Conservation (phyloP, 2,888 invertebrate genomes). For the Emmelina monodactyla region DNA sequence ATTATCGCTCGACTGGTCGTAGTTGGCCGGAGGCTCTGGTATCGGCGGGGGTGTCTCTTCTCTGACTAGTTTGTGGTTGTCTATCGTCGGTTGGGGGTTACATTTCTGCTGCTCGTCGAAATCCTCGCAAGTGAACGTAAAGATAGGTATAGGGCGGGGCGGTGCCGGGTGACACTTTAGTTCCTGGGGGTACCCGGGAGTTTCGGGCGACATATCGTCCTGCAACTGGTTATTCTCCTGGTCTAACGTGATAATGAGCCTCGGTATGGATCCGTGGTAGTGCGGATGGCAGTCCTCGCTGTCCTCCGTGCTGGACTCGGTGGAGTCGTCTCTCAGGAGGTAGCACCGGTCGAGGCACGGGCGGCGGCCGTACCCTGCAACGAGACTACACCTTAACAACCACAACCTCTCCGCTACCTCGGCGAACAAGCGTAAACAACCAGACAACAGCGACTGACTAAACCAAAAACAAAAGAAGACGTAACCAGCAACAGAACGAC, state of each 20-base stretch:
- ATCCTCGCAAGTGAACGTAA: slow-evolving; percentile 55
- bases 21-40: slow-evolving; percentile 30
- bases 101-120: slow-evolving; percentile 34
- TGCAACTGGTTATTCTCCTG: slow-evolving; percentile 43
- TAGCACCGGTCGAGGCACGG: slow-evolving; percentile 35
- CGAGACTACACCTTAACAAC: slow-evolving; percentile 12
- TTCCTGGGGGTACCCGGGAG: slow-evolving; percentile 45
- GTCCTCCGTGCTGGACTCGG: slow-evolving; percentile 51
- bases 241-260: slow-evolving; percentile 49
- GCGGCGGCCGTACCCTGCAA: slow-evolving; percentile 48
- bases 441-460: slow-evolving; percentile 5
- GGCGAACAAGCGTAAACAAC: slow-evolving; percentile 5
- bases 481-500: slow-evolving; percentile 9
- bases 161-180: slow-evolving; percentile 22
- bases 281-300: slow-evolving; percentile 41
- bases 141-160: slow-evolving; percentile 41
- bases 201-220: slow-evolving; percentile 46
- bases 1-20: slow-evolving; percentile 38
- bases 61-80: slow-evolving; percentile 24
- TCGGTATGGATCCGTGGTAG: slow-evolving; percentile 50
- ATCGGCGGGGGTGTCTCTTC: slow-evolving; percentile 29
- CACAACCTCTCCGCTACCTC: no score
- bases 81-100: slow-evolving; percentile 21
- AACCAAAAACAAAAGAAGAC: slow-evolving; percentile 15
- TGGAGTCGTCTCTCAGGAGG: slow-evolving; percentile 38